Base-by-base conservation (phyloP, 2,113 vertebrate genomes). In the Orthonyx spaldingii region DNA sequence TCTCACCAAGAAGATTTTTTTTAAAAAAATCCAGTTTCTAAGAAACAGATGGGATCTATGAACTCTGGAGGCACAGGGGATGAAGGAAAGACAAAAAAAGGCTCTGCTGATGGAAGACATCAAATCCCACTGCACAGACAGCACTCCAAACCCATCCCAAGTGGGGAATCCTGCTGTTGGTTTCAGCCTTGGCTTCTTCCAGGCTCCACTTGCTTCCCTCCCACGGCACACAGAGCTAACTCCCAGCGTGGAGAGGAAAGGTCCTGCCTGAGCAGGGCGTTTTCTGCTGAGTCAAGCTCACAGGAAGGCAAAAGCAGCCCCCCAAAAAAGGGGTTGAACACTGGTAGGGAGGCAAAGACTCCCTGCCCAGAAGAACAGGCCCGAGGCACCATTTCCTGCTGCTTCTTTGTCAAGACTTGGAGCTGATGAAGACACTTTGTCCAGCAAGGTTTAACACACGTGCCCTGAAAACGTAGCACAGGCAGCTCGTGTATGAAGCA, bases 281-380 rank as follows among this genome's bases (percentile, higher is more conserved):
- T 12, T 83, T 61, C 53, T 92, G 89, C 95, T 92, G 86, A 88
- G 79, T 66, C 68, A 94, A 55, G 35, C 76, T 66, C 59, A 23
- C 0, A 7, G 69, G 18, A 63, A 77, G 33, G 55, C 19, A 72
- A 52, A 71, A 83, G 35, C 22, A 85, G 75, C 70, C 94, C n/a
- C n/a, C n/a, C n/a, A n/a, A n/a, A n/a, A n/a, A 76, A 79, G 26
- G 39, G 14, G 3, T 24, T 49, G 70, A 41, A 65, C n/a, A 5
- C 12, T 2, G 21, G 26, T 20, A 50, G 30, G 47, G 71, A 85
- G 57, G 53, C 3, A 53, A 66, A 91, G 59, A 87, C 44, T 16
- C 41, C 12, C 0, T 41, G 78, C 60, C 22, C 69, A 47, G 64
- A n/a, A 52, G 75, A 68, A 19, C 4, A 27, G 7, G 35, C 16